Evolutionary conservation across 2,113 vertebrate species (phyloP).

Genomic region (Ranitomeya variabilis): DNA sequence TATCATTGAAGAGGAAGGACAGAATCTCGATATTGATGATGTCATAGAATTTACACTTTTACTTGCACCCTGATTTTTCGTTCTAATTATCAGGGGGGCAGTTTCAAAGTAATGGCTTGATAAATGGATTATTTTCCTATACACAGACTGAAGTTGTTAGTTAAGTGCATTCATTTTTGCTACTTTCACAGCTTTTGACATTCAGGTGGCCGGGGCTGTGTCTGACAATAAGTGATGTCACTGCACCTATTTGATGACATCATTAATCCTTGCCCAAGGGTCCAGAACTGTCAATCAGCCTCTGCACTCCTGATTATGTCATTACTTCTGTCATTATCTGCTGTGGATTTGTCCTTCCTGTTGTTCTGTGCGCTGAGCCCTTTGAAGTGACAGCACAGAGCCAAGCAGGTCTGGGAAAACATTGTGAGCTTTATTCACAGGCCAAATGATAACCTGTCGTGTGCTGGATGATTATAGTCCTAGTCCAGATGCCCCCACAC

Average conservation of each 20-base stretch:
- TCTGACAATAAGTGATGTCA: background rate
- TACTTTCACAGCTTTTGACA: background rate
- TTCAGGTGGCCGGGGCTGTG: background rate
- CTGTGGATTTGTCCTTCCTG: background rate
- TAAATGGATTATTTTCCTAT: too few species aligned
- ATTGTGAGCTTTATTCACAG: slow-evolving; percentile 22
- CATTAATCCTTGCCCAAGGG: background rate
- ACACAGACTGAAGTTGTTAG: background rate
- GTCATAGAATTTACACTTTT: too few species aligned
- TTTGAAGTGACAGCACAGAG: slow-evolving; percentile 8
- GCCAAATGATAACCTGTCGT: slow-evolving; percentile 28
- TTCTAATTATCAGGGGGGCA: background rate
- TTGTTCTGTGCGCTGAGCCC: background rate
- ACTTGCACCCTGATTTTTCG: background rate
- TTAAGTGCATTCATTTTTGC: background rate
- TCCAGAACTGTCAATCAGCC: background rate
- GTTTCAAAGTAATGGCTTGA: background rate
- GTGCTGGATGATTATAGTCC: background rate
- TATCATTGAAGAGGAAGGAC: too few species aligned
- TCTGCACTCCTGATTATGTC: background rate
- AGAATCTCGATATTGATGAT: too few species aligned
- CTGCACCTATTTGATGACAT: background rate
- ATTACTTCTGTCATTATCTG: background rate
- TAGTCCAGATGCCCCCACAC: slow-evolving; percentile 18
- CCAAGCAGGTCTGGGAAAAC: slow-evolving; percentile 40